Evolutionary conservation across 2,113 vertebrate genomes (phyloP).

Genomic region (Plecotus auritus): DNA sequence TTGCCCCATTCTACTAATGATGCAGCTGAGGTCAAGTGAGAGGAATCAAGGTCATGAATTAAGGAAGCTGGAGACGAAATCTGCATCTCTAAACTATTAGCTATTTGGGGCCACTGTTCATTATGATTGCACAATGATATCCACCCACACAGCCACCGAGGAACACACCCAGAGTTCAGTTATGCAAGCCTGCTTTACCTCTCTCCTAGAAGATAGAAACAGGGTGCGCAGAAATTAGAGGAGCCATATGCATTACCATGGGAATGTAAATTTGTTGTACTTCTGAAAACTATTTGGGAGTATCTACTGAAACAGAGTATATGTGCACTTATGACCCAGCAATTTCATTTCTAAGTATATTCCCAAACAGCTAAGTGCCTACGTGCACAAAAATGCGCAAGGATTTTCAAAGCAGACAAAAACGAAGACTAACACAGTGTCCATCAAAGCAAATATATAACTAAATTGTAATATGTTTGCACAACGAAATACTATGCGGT

Average conservation of each 20-base stretch:
- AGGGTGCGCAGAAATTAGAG: neutral
- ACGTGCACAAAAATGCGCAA: neutral
- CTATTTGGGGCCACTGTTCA: neutral
- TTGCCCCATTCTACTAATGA: neutral
- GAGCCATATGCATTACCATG: neutral
- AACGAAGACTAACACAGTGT: neutral
- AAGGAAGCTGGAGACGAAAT: neutral
- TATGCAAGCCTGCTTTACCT: no score
- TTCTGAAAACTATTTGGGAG: neutral
- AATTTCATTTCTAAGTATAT: neutral
- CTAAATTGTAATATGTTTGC: neutral
- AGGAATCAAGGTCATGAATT: neutral
- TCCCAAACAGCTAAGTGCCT: neutral
- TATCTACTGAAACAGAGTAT: no score
- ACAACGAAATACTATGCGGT: neutral
- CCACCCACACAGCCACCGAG: neutral
- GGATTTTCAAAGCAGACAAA: neutral
- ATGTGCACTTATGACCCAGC: accelerated
- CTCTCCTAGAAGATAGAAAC: neutral
- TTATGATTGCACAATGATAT: neutral
- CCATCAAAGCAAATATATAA: neutral
- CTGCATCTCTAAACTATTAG: neutral
- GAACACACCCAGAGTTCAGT: neutral
- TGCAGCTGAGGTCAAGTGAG: neutral
- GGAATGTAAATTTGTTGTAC: neutral